A percentile compares a stretch with the other conserved stretches of the same genome.
Evolutionary conservation across 2,888 invertebrate genomes (phyloP).

Genomic region (Xanthorhoe spadicearia): DNA sequence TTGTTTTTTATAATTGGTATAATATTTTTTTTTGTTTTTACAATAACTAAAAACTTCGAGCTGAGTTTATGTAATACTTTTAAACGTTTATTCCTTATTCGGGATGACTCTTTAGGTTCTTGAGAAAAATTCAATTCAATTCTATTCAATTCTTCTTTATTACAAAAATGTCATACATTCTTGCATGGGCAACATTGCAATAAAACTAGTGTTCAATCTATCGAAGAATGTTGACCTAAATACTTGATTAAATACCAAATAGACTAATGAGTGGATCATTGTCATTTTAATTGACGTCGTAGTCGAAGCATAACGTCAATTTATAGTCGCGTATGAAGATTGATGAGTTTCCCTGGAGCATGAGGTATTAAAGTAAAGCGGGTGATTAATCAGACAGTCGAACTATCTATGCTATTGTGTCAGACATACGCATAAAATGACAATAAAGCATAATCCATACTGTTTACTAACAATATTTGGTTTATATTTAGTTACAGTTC

Average conservation of each 20-base stretch:
- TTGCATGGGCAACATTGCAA: too few species aligned
- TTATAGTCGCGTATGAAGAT: constrained; percentile 40
- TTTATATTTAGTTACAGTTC: too few species aligned
- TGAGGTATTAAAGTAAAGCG: constrained; percentile 32
- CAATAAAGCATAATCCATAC: background rate
- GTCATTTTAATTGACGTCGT: constrained; percentile 43
- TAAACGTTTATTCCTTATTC: too few species aligned
- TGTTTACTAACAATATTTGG: too few species aligned
- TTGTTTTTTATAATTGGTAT: too few species aligned
- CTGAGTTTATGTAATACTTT: too few species aligned
- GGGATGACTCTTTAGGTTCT: too few species aligned
- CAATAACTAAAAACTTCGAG: too few species aligned
- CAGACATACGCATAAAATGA: background rate
- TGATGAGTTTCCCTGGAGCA: constrained; percentile 37
- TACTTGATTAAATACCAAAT: constrained; percentile 34
- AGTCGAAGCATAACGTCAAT: constrained; percentile 43
- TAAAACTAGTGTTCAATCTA: constrained; percentile 36
- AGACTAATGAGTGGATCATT: constrained; percentile 39
- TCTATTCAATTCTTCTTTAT: too few species aligned
- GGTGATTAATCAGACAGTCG: constrained; percentile 39
- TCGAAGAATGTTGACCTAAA: constrained; percentile 37
- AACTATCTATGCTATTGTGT: background rate
- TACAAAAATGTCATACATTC: too few species aligned
- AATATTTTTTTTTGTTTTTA: too few species aligned
- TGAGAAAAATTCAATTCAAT: background rate